Base-by-base conservation (phyloP, 2,888 invertebrate genomes). In the Standfussiana lucernea region DNA sequence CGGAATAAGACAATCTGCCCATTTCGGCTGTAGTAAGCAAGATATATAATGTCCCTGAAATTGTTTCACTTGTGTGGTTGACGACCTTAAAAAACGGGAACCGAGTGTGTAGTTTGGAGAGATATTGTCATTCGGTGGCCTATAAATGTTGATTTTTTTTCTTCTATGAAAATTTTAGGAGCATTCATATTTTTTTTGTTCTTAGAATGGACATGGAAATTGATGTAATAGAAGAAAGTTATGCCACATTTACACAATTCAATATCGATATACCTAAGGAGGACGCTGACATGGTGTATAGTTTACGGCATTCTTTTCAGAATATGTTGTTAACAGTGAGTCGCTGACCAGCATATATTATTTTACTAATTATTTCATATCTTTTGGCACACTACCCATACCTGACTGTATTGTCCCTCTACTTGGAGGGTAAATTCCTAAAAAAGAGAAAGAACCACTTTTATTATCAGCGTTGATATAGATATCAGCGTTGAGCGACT, bases 161-260 rank as follows among this genome's bases (percentile, higher is more conserved):
- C 6, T 35, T 53, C 1, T 50, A 42, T 15, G 21, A 32, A 53
- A 45, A 37, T 59, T 61, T 50, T 62, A 4, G 50, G 24, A 66
- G 7, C 42, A 28, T n/a, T 53, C 18, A 45, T 8, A 1, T n/a
- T 11, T 21, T 28, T 35, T 56, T 42, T 82, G 79, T 61, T 61
- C 61, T 35, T 82, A 96, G 97, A 84, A 98, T 98, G 97, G 99
- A 99, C 86, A 97, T 98, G 97, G 97, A 97, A 85, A 92, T 98
- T 61, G 97, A 97, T 84, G 95, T 98, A 8, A 98, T 99, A 90
- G 98, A 98, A 95, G 98, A 98, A 91, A 98, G 98, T 0, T 99
- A 98, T 91, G 96, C 96, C 0, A 97, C 98, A 35, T 98, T 98
- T 91, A 93, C 95, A 28, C 97, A 97, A 85, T 98, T 97, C 89